A percentile compares a stretch with the other conserved stretches of the same genome.
Evolutionary conservation across 2,888 invertebrate genomes (phyloP).

Genomic region (Spodoptera exigua): DNA sequence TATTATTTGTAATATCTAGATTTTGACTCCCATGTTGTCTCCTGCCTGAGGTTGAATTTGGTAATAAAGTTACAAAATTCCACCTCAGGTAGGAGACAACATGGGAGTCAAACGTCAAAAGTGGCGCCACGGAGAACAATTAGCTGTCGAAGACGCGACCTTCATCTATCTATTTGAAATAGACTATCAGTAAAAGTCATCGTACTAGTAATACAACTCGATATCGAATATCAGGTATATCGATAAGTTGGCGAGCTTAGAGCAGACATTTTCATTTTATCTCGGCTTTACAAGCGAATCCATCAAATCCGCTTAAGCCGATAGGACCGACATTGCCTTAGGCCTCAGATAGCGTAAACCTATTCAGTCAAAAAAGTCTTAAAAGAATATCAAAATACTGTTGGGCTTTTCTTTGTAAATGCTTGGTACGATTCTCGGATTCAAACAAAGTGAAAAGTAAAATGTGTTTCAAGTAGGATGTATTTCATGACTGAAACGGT

Average conservation of each 20-base stretch:
- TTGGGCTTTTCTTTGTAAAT: neutral
- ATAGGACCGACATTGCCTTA: constrained; percentile 22
- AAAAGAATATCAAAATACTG: constrained; percentile 10
- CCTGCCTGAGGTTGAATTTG: too few species aligned
- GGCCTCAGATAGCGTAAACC: constrained; percentile 28
- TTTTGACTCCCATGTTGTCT: too few species aligned
- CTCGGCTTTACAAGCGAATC: constrained; percentile 23
- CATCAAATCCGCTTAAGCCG: constrained; percentile 33
- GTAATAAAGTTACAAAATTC: too few species aligned
- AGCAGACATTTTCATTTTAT: constrained; percentile 30
- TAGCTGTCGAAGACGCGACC: too few species aligned
- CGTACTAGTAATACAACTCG: too few species aligned
- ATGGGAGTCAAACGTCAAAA: too few species aligned
- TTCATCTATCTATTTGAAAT: too few species aligned
- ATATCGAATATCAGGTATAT: neutral
- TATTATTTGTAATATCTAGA: too few species aligned
- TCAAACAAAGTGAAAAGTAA: neutral
- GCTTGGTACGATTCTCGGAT: neutral
- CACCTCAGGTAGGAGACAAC: too few species aligned
- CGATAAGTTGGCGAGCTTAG: constrained; percentile 3
- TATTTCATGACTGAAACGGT: neutral
- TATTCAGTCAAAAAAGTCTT: constrained; percentile 26
- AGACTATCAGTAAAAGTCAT: too few species aligned
- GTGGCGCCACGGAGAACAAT: too few species aligned
- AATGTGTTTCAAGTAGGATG: constrained; percentile 3